A percentile compares a stretch with the other conserved stretches of the same genome.
Evolutionary conservation across 2,888 invertebrate species (phyloP).

Genomic region (Leucophenga maculata): DNA sequence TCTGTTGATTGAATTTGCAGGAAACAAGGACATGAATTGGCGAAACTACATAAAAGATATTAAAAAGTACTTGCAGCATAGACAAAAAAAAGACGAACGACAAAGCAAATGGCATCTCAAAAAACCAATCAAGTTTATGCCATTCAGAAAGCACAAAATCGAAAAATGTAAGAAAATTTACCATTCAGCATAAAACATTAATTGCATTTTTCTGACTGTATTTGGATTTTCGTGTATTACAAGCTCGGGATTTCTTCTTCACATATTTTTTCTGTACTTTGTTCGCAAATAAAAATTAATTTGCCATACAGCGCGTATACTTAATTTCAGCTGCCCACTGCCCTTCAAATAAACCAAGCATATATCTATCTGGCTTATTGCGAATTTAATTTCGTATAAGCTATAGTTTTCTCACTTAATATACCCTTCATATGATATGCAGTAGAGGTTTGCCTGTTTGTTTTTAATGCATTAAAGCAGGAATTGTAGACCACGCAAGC

Average conservation of each 20-base stretch:
- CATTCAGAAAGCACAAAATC: neutral
- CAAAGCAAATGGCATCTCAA: neutral
- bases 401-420: constrained; percentile 14
- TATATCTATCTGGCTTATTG: constrained; percentile 3
- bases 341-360: neutral
- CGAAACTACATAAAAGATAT: neutral
- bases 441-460: too few relatives aligned
- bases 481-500: too few relatives aligned
- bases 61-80: neutral
- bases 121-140: constrained; percentile 15
- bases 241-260: neutral
- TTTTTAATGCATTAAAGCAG: too few relatives aligned
- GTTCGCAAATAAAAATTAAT: constrained; percentile 3
- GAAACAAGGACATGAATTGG: neutral
- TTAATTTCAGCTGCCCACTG: neutral
- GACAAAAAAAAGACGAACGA: too few relatives aligned
- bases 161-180: neutral
- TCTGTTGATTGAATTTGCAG: constrained; percentile 5
- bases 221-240: neutral
- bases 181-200: constrained; percentile 13
- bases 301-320: constrained; percentile 1
- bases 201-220: constrained; percentile 13
- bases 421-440: too few relatives aligned
- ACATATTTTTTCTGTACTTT: constrained; percentile 1
- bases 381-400: constrained; percentile 26